These are phyloP conservation scores for Gopherus flavomarginatus DNA, from an alignment of 2,113 vertebrate species.

Conservation along the genomic window DNA sequence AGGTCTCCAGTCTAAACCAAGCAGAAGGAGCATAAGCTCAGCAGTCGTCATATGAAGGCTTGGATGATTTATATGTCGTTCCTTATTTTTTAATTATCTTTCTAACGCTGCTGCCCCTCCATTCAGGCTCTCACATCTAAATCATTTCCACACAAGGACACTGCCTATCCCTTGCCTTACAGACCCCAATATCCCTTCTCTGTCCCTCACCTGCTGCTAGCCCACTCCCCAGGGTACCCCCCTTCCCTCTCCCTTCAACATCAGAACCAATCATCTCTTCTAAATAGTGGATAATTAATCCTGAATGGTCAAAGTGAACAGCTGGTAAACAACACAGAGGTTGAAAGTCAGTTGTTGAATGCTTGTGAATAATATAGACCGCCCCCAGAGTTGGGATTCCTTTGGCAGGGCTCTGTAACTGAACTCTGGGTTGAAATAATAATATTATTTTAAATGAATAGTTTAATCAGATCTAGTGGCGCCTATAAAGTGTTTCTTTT, in stretches of 20 bases:
- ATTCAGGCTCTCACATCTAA: background rate
- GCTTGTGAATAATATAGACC: background rate
- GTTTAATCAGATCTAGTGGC: background rate
- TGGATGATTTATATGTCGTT: no score
- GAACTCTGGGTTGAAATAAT: background rate
- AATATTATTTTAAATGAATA: background rate
- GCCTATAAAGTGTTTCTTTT: background rate
- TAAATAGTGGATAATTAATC: background rate
- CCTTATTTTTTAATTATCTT: background rate
- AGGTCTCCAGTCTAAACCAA: background rate
- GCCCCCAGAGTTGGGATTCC: background rate
- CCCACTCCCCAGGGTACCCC: background rate
- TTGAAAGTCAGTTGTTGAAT: background rate
- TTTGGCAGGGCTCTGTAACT: background rate
- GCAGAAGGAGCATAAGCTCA: background rate
- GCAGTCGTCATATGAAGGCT: background rate
- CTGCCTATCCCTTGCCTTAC: background rate
- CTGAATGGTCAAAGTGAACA: background rate
- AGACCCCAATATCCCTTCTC: background rate
- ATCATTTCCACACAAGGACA: background rate
- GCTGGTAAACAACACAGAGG: background rate
- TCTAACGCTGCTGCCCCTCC: background rate
- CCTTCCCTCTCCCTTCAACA: background rate
- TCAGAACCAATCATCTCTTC: background rate
- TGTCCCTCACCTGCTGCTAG: background rate